phyloP scores from a whole-genome alignment of 2,113 vertebrate genomes.

The Corythornis cristatus region DNA sequence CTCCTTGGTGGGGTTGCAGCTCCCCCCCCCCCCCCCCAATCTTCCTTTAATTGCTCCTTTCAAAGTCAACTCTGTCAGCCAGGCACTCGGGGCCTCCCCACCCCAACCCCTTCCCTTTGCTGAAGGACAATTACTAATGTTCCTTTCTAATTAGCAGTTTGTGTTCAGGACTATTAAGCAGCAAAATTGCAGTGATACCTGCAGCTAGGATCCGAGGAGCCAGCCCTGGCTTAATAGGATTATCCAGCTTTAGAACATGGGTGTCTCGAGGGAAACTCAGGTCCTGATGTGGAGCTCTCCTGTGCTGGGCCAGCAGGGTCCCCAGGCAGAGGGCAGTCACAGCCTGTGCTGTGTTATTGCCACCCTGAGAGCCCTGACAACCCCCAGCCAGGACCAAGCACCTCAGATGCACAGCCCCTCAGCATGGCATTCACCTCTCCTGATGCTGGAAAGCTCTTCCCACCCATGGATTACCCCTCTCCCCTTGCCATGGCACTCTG shows the following conservation, averaged over 20 bases:
- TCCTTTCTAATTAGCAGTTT: constrained; percentile 57
- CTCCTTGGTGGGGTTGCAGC: neutral
- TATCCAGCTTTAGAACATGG: neutral
- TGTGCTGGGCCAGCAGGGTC: neutral
- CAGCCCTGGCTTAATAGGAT: neutral
- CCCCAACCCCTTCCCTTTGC: neutral
- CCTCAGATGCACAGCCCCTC: accelerated
- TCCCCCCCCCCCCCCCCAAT: neutral
- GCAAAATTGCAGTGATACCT: constrained; percentile 18
- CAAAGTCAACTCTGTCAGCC: constrained; percentile 3
- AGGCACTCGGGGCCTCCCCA: neutral
- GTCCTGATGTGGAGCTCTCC: neutral
- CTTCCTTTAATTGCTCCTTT: constrained; percentile 8
- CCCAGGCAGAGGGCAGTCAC: neutral
- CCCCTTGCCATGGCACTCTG: accelerated
- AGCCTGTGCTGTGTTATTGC: neutral
- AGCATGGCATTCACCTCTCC: accelerated
- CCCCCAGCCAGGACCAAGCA: neutral
- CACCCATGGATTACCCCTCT: accelerated
- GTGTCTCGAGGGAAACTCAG: neutral
- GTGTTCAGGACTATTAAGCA: constrained; percentile 15
- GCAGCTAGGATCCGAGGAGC: neutral
- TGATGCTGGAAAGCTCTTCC: neutral
- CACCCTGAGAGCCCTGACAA: accelerated
- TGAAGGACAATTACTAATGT: constrained; percentile 29